Percentiles rank a stretch among this genome's conserved stretches.
These are phyloP conservation scores for Uria lomvia DNA, from an alignment of 2,113 vertebrate species.

Conservation along the genomic window DNA sequence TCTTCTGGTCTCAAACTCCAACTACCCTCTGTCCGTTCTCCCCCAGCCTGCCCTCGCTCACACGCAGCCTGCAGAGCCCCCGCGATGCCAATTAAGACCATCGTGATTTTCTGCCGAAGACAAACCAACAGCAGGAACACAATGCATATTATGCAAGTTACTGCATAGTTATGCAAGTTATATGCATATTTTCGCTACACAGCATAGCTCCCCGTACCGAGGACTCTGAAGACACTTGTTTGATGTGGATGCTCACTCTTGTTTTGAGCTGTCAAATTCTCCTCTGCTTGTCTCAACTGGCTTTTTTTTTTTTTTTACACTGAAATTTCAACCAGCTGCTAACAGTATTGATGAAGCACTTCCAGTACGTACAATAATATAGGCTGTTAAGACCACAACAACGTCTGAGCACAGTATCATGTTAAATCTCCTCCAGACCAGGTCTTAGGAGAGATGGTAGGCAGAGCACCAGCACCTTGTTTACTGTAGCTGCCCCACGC, in stretches of 20 bases:
- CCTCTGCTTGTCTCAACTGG: neutral
- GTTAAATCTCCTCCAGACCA: neutral
- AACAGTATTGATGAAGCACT: neutral
- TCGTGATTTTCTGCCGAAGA: neutral
- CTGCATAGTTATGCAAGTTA: constrained; percentile 69
- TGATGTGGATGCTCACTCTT: constrained; percentile 20
- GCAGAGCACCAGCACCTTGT: neutral
- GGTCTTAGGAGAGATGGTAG: fast-evolving
- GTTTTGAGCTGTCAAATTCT: neutral
- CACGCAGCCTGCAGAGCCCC: neutral
- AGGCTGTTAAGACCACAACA: neutral
- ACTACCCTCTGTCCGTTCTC: neutral
- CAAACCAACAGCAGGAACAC: constrained; percentile 35
- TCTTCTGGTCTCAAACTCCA: neutral
- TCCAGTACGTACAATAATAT: fast-evolving
- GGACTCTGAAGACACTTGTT: constrained; percentile 46
- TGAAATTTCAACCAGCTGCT: neutral
- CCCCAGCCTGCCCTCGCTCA: neutral
- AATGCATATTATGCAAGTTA: constrained; percentile 62
- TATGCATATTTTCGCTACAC: constrained; percentile 14
- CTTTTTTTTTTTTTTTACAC: neutral
- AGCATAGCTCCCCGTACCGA: neutral
- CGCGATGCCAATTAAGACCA: neutral
- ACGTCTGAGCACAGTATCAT: neutral
- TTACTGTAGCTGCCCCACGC: fast-evolving